A percentile compares a stretch with the other conserved stretches of the same genome.
Evolutionary conservation across 2,113 vertebrate genomes (phyloP).

Genomic region (Tursiops truncatus): DNA sequence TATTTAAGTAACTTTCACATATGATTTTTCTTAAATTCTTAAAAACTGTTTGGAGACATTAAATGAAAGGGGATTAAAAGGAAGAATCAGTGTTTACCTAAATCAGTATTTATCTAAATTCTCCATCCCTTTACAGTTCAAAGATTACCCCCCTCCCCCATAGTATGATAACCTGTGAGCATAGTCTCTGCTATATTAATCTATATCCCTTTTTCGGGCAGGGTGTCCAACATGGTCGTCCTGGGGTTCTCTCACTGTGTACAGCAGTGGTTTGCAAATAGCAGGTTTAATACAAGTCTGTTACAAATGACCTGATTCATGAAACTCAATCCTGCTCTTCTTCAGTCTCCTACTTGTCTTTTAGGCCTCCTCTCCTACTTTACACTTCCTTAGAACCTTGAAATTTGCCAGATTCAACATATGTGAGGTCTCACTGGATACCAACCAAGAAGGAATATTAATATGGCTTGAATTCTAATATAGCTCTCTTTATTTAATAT

Average conservation of each 20-base stretch:
- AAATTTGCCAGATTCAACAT: background rate
- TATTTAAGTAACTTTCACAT: conserved; percentile 20
- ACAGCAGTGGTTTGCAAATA: background rate
- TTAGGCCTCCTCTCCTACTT: background rate
- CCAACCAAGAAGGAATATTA: background rate
- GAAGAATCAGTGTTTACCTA: background rate
- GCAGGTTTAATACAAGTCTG: background rate
- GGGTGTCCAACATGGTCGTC: background rate
- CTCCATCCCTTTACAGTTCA: background rate
- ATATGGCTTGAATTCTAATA: background rate
- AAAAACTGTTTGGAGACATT: background rate
- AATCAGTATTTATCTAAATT: background rate
- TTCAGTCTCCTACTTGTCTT: background rate
- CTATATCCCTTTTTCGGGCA: background rate
- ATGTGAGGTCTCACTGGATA: background rate
- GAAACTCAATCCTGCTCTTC: background rate
- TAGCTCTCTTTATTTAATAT: background rate
- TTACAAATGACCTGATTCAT: background rate
- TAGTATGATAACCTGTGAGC: background rate
- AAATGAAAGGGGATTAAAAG: background rate
- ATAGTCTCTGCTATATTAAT: background rate
- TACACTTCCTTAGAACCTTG: background rate
- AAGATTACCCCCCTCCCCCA: background rate
- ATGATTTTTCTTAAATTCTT: conserved; percentile 7
- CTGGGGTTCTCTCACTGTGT: background rate